Evolutionary conservation across 2,888 invertebrate species (phyloP), one percentile per base, ranked within the genome.

Genomic region (Agapostemon virescens): DNA sequence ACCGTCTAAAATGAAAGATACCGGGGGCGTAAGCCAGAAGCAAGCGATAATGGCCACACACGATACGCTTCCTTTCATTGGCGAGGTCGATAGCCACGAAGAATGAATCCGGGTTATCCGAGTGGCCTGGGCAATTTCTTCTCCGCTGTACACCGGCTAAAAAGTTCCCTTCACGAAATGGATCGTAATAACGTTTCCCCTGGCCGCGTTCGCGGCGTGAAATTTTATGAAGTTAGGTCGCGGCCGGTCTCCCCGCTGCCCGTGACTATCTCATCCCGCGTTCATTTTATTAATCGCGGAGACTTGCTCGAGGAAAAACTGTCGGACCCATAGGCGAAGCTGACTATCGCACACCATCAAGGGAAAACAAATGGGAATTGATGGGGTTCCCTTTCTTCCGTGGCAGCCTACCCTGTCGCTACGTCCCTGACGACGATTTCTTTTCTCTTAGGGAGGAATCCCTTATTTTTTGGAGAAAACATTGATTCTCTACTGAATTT

Each of bases 41-140:
- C 40, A 30, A 20, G 30, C 36, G 79, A 58, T 70, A 72, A 52
- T 55, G 45, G 69, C 66, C 36, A 40, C 42, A 36, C 73, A 69
- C 55, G 71, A 77, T 64, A 69, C 72, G 55, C 23, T 66, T 73
- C 64, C 64, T 72, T 69, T 77, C 80, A 69, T 49, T 68, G 68
- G 6, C 42, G 26, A 38, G 64, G 63, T 69, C 68, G 72, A 72
- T 77, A 77, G 55, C 55, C 70, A 23, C 49, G 75, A 74, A 70
- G 66, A 76, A 70, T 49, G 79, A 61, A 71, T 61, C 52, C 30
- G 76, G 76, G 67, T 75, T 71, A 36, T 40, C 58, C 69, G 33
- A 45, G 26, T 33, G 55, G 33, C 26, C 49, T 13, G 45, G 23
- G 67, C 58, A 49, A 76, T 76, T 76, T 61, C 42, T 52, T 26